A percentile compares a stretch with the other conserved stretches of the same genome.
phyloP scores from a whole-genome alignment of 2,113 vertebrate species.

The Brevimyrus niger region DNA sequence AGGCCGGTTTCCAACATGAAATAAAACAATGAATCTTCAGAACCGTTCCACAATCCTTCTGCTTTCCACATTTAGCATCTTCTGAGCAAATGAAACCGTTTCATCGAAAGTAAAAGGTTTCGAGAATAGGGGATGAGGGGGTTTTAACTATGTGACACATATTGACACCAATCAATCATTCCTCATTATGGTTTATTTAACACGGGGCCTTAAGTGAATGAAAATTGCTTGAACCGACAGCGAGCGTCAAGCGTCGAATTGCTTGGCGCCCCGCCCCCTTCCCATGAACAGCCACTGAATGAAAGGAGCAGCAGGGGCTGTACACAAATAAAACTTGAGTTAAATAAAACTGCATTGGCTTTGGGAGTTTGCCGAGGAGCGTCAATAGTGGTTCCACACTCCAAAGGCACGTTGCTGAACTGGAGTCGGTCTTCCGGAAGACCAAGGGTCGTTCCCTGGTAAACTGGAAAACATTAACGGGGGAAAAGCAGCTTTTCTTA shows the following conservation, averaged over 20 bases:
- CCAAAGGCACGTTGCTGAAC: background rate
- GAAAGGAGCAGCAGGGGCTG: background rate
- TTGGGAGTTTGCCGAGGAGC: background rate
- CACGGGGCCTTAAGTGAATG: conserved; percentile 39
- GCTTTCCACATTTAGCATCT: background rate
- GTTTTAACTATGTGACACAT: background rate
- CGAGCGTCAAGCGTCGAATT: no score
- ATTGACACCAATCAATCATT: background rate
- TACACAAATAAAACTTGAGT: background rate
- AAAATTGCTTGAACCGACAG: conserved; percentile 26
- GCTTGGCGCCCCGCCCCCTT: background rate
- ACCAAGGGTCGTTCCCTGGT: background rate
- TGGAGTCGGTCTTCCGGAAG: background rate
- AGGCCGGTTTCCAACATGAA: background rate
- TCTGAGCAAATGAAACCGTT: background rate
- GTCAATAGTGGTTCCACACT: background rate
- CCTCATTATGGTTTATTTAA: conserved; percentile 15
- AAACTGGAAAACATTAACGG: background rate
- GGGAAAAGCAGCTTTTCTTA: no score
- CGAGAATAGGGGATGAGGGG: background rate
- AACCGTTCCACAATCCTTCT: background rate
- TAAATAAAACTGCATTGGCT: background rate
- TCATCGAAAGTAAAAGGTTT: background rate
- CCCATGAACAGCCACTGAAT: background rate
- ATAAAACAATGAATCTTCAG: background rate